Evolutionary conservation across 2,888 invertebrate genomes (phyloP).

Genomic region (Andrena haemorrhoa): DNA sequence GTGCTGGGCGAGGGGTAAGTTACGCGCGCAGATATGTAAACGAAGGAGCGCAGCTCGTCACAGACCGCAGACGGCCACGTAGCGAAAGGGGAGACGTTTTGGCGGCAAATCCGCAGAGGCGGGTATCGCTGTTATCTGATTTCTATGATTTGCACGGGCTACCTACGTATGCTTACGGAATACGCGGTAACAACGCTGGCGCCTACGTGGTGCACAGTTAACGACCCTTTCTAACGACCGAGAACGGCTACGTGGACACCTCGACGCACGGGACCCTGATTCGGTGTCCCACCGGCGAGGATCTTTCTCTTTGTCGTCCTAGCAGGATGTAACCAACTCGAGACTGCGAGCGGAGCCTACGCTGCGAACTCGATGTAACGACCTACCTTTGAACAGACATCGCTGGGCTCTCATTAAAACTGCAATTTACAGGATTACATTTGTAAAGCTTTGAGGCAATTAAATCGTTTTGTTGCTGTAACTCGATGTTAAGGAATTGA

Average conservation of each 20-base stretch:
- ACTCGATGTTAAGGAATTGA: no score
- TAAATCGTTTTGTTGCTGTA: background rate
- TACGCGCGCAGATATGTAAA: slow-evolving; percentile 48
- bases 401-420: background rate
- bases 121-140: slow-evolving; percentile 64
- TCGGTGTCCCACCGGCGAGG: slow-evolving; percentile 8
- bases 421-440: background rate
- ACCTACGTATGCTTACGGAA: slow-evolving; percentile 33
- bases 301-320: slow-evolving; percentile 32
- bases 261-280: slow-evolving; percentile 18
- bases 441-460: background rate
- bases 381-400: slow-evolving; percentile 20
- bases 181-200: slow-evolving; percentile 47
- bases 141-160: slow-evolving; percentile 61
- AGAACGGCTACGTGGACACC: slow-evolving; percentile 47
- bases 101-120: slow-evolving; percentile 52
- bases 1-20: background rate
- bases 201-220: slow-evolving; percentile 47
- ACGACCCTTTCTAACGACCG: slow-evolving; percentile 66
- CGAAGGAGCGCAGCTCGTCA: slow-evolving; percentile 25
- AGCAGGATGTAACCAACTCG: slow-evolving; percentile 21
- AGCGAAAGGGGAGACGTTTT: slow-evolving; percentile 39
- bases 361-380: background rate
- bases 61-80: slow-evolving; percentile 7
- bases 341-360: background rate